Base-by-base conservation (phyloP, 2,888 invertebrate species). In the Orthonevra nobilis region DNA sequence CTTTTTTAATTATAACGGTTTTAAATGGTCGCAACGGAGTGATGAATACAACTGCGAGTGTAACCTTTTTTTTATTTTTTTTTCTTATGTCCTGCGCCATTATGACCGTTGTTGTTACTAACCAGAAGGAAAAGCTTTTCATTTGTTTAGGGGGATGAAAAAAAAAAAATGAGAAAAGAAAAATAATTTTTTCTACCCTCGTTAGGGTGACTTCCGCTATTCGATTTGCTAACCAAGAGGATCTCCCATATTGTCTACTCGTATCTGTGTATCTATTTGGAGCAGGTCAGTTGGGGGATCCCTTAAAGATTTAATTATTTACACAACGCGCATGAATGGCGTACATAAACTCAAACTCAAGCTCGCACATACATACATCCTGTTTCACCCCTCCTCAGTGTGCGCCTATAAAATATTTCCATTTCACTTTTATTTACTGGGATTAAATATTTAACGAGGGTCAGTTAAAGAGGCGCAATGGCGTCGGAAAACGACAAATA, bases 401-500 rank as follows among this genome's bases (percentile, higher is more conserved):
- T 46, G 17, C 20, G 36, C 9, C 46, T 68, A 66, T 72, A 54
- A 77, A 77, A 72, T 79, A 68, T 79, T 73, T 73, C 61, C 73
- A 79, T 79, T 79, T 73, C 73, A 73, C 79, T 73, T 79, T 79
- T 79, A 79, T 79, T 79, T 73, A 79, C 79, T 79, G 61, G 50
- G 73, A 79, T 73, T 79, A 79, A 79, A 79, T 79, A 79, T 79
- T 79, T 72, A 79, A 79, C 73, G 66, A 73, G 73, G 79, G 73
- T 77, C 72, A 72, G 64, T 46, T 52, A 68, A 74, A 61, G 32
- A 58, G 60, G 60, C 19, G 4, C n/a, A 12, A 20, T 26, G 17
- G 42, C 20, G 20, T 20, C 10, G 23, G 36, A 28, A 54, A 34
- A 32, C n/a, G 6, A 30, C 34, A 10, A 40, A 46, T 19, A 48